These are phyloP conservation scores for Hylomyscus alleni DNA, from an alignment of 2,797 vertebrate species.

Conservation along the genomic window DNA sequence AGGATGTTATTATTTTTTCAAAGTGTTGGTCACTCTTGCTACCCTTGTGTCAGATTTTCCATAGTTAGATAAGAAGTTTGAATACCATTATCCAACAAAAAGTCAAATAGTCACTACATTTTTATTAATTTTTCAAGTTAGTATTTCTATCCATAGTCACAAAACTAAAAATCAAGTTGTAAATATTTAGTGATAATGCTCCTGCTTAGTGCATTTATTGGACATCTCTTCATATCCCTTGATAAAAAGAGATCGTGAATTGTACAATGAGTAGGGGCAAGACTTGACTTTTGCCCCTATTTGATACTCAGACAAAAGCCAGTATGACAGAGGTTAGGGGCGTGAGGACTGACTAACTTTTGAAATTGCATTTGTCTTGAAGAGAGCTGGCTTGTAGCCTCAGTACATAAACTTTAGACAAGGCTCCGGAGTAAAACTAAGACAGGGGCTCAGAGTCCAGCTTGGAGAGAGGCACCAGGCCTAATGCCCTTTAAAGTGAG, in stretches of 20 bases:
- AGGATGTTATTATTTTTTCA: neutral
- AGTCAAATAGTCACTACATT: neutral
- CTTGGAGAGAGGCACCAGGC: neutral
- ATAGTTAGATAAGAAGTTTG: neutral
- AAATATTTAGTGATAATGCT: neutral
- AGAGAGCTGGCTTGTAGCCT: neutral
- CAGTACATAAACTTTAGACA: neutral
- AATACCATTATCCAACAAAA: neutral
- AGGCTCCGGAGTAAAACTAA: neutral
- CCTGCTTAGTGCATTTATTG: neutral
- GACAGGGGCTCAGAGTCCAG: neutral
- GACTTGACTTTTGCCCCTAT: neutral
- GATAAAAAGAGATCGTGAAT: neutral
- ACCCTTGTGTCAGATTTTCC: neutral
- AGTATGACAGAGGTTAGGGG: neutral
- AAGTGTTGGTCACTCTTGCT: neutral
- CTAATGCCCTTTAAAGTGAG: neutral
- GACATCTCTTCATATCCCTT: neutral
- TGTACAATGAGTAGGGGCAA: neutral
- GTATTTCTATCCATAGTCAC: neutral
- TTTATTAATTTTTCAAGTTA: slow-evolving; percentile 20
- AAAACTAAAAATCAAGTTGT: neutral
- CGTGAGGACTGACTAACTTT: neutral
- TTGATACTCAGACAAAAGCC: neutral
- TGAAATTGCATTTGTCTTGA: neutral